Evolutionary conservation across 30 jellyfish, hydroid and myxozoan species (phyloP), one percentile per base, ranked within the genome.

Genomic region (Rhopilema esculentum): DNA sequence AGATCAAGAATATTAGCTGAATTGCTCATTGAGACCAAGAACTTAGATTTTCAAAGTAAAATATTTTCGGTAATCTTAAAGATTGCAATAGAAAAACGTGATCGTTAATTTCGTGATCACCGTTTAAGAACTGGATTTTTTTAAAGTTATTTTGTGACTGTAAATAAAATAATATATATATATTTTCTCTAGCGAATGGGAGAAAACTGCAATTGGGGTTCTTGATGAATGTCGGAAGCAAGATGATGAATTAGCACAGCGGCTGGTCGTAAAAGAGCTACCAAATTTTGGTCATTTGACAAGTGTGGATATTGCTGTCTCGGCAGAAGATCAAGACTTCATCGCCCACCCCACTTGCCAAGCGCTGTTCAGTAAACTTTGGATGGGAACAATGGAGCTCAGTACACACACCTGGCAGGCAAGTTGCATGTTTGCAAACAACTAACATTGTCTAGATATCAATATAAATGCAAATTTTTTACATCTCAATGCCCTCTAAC

Each of bases 271-370:
- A 17, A 95, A 91, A 62, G 97, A 90, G 53, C 83, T 90, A 53
- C 96, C 96, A 24, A 82, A 90, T 77, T 95, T 95, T 82, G 97
- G 99, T 27, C 79, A 88, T 64, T 68, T 95, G 71, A 85, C 98
- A 18, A 76, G 97, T 70, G 71, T 95, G 24, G 99, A 95, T 80
- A 90, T 95, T 32, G 99, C 99, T 33, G 99, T 90, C 49, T 85
- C 99, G 20, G 99, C 97, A 50, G 93, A 90, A 65, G 93, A 81
- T 73, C 97, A 88, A 70, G 99, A 95, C 31, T 95, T 95, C 75
- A 86, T 95, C 8, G 97, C 99, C 4, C 99, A 95, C 73, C 86
- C 99, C 1, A 86, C 97, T 2, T 95, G 99, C 77, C 99, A 95
- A 77, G 94, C 97, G 0, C 48, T 95, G 85, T 57, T 95, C 16